Evolutionary conservation across 2,797 vertebrate species (phyloP), one percentile per base, ranked within the genome.

Genomic region (Premnoplex brunnescens): DNA sequence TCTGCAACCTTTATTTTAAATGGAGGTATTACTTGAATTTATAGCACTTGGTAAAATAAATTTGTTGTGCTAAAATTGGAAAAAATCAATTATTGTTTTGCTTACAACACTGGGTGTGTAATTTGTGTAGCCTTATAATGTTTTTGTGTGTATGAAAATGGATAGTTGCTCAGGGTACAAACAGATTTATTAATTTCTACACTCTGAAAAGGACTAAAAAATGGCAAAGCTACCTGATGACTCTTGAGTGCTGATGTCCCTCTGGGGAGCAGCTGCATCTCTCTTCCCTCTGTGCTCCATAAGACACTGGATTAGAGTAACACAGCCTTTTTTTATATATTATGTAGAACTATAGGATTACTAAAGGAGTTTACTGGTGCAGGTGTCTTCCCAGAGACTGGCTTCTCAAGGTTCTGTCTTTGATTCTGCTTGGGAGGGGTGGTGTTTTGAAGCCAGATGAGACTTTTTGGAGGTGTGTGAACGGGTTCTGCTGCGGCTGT

Each of bases 31-130:
- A 36, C 36, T 51, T 82, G 48, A 17, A 15, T 48, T 23, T 67
- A 2, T 28, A 52, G 23, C 14, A 13, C 46, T 71, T 77, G 32
- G 8, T 37, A 63, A 84, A 93, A 85, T 91, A 91, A 83, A 93
- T 89, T 52, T 80, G 26, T 83, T 81, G 30, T 63, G 58, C 74
- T 74, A 58, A 80, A 93, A 94, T n/a, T 78, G 67, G 73, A 76
- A 85, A 85, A 94, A 88, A 85, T 18, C 72, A 84, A 52, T 48
- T 28, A 51, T 51, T 83, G 36, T 85, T 93, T 60, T 91, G 17
- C 74, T 89, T 95, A 62, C 8, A 54, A 12, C 27, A 41, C 37
- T 49, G 23, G 9, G 0, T n/a, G 9, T 10, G 2, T 80, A 28
- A 48, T 82, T 77, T 13, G 0, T 23, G 20, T 73, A 28, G 13